Evolutionary conservation across 2,888 invertebrate species (phyloP).

Genomic region (Drosophila meridiana): DNA sequence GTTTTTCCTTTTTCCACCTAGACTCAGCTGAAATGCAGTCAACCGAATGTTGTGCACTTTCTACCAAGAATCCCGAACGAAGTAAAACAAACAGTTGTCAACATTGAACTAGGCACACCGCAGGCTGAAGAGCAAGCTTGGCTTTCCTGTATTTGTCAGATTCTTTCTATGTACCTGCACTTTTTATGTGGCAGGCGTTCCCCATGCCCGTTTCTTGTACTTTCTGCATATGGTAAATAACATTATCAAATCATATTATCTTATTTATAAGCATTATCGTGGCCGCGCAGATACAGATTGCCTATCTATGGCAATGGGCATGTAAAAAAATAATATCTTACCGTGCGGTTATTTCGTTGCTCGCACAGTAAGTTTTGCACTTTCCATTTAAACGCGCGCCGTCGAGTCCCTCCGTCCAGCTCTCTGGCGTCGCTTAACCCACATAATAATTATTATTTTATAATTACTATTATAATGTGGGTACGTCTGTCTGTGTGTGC

Average conservation of each 20-base stretch:
- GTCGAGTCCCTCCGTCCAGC: constrained; percentile 16
- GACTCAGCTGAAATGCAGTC: constrained; percentile 10
- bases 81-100: constrained; percentile 39
- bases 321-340: constrained; percentile 79
- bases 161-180: constrained; percentile 11
- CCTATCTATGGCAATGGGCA: constrained; percentile 82
- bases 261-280: constrained; percentile 84
- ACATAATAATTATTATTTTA: constrained; percentile 40
- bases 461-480: constrained; percentile 32
- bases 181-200: neutral
- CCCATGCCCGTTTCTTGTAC: constrained; percentile 58
- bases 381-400: constrained; percentile 77
- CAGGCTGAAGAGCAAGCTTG: constrained; percentile 18
- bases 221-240: constrained; percentile 84
- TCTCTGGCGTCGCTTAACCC: neutral
- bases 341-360: constrained; percentile 77
- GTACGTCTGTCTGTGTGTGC: constrained; percentile 9
- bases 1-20: neutral
- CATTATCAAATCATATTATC: constrained; percentile 85
- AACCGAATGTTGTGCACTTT: constrained; percentile 29
- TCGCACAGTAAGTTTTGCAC: constrained; percentile 80
- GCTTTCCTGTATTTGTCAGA: constrained; percentile 23
- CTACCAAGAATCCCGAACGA: constrained; percentile 36
- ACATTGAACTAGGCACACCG: constrained; percentile 59
- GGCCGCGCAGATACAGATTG: constrained; percentile 81